Evolutionary conservation across 2,113 vertebrate species (phyloP), one percentile per base, ranked within the genome.

Genomic region (Motacilla tschutschensis): DNA sequence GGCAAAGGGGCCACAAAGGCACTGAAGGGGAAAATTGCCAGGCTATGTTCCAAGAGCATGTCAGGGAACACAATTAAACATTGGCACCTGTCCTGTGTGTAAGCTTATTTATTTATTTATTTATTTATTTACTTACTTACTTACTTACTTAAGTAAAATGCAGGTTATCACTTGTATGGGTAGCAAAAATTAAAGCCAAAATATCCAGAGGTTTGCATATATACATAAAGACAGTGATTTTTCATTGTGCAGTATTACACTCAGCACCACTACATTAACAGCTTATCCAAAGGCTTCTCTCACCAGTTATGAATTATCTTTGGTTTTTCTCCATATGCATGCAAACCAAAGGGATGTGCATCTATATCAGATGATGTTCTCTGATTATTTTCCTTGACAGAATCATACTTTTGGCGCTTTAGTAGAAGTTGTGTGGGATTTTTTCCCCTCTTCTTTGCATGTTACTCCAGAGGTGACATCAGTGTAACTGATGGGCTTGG

Each of bases 11-110:
- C 73, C 71, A 82, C 62, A 51, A 60, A 93, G 93, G 43, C 85
- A 85, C 6, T 83, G 70, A 69, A 74, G 17, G 51, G 73, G 87
- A 94, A 94, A 93, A 95, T 85, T 95, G 46, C 69, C 92, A 90
- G 91, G 46, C 59, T 91, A 6, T 17, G 41, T 63, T 94, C 44
- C 73, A 91, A 77, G 79, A 43, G 53, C 43, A 51, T 8, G 71
- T 69, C 77, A 79, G 57, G 65, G 62, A 93, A 81, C 82, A 86
- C 50, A 90, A 73, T 93, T 87, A 93, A 88, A 87, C 79, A 51
- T 74, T 88, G 93, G 73, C 63, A 90, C 58, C 65, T 85, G 47
- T 70, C 28, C 66, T 83, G 57, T n/a, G 11, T 63, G 33, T 20
- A 60, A 69, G 41, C 36, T 31, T 40, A 9, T 31, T 38, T 50